A percentile compares a stretch with the other conserved stretches of the same genome.
These are phyloP conservation scores for Drosophila oshimai DNA, from an alignment of 1,140 invertebrate genomes.

Conservation along the genomic window DNA sequence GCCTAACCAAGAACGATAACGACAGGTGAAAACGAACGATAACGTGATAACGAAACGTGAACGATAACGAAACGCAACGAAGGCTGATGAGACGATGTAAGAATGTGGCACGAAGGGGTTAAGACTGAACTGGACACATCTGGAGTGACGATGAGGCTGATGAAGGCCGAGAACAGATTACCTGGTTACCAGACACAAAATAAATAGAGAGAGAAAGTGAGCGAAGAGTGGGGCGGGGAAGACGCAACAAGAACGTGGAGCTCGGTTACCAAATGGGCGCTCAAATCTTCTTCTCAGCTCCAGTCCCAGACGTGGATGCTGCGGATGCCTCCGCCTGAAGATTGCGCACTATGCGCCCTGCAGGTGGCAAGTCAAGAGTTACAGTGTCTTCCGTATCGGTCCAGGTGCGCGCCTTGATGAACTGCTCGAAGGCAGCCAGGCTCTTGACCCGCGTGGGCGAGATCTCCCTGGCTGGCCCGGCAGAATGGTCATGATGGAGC, in stretches of 20 bases:
- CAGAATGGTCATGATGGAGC: conserved; percentile 26
- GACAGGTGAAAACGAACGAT: conserved; percentile 43
- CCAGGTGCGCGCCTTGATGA: conserved; percentile 63
- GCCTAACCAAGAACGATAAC: conserved; percentile 30
- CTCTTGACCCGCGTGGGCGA: conserved; percentile 54
- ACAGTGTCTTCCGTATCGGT: conserved; percentile 50
- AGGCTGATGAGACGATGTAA: conserved; percentile 45
- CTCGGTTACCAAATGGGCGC: conserved; percentile 35
- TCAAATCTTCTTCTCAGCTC: conserved; percentile 63
- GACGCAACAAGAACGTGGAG: conserved; percentile 35
- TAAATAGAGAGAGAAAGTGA: conserved; percentile 17
- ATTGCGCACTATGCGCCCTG: conserved; percentile 64
- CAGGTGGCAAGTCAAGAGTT: conserved; percentile 65
- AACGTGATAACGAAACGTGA: conserved; percentile 51
- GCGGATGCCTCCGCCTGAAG: conserved; percentile 30
- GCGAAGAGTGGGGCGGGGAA: conserved; percentile 21
- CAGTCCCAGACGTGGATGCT: conserved; percentile 11
- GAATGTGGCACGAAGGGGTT: conserved; percentile 29
- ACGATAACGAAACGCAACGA: conserved; percentile 67
- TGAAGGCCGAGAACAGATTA: conserved; percentile 58
- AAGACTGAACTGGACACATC: conserved; percentile 33
- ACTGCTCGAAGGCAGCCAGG: conserved; percentile 69
- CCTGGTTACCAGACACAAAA: conserved; percentile 64
- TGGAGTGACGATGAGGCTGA: conserved; percentile 41
- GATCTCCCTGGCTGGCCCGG: conserved; percentile 26